Evolutionary conservation across 2,888 invertebrate genomes (phyloP), one percentile per base, ranked within the genome.

Genomic region (Candidula unifasciata): DNA sequence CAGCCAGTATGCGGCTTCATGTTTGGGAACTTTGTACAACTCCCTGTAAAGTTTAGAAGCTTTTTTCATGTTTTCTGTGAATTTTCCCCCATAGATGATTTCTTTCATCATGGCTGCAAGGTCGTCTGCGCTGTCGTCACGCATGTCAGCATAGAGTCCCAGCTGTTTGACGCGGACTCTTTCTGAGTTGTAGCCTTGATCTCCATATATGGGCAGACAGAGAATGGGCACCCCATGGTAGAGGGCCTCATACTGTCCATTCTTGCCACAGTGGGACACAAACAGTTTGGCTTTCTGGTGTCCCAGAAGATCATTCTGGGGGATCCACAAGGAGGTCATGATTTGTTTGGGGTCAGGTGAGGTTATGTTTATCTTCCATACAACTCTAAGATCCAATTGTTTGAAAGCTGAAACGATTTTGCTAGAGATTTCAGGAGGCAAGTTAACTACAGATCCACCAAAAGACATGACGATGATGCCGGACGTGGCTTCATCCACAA

Each of bases 141-240:
- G 2, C 21, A 81, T 54, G 30, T 81, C 81, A 16, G 71, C 57
- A 21, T 60, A 21, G 3, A 81, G 71, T 1, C 81, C 81, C 21
- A 81, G 54, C 24, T n/a, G 82, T 87, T 73, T 84, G 5, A 71
- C 37, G n/a, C n/a, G n/a, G n/a, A n/a, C n/a, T n/a, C n/a, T n/a
- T n/a, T n/a, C n/a, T n/a, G n/a, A n/a, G n/a, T n/a, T n/a, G n/a
- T n/a, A n/a, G n/a, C n/a, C n/a, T n/a, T n/a, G n/a, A n/a, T n/a
- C n/a, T n/a, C n/a, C n/a, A n/a, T n/a, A n/a, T n/a, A n/a, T n/a
- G n/a, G n/a, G n/a, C n/a, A n/a, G n/a, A n/a, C n/a, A n/a, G n/a
- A 91, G 80, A 78, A 90, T 88, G 1, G 91, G 91, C 27, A 90
- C 89, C 6, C 84, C 90, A 73, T 90, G 89, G 81, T 89, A 90